phyloP scores from a whole-genome alignment of 2,113 vertebrate genomes.

The Periophthalmus modestus region DNA sequence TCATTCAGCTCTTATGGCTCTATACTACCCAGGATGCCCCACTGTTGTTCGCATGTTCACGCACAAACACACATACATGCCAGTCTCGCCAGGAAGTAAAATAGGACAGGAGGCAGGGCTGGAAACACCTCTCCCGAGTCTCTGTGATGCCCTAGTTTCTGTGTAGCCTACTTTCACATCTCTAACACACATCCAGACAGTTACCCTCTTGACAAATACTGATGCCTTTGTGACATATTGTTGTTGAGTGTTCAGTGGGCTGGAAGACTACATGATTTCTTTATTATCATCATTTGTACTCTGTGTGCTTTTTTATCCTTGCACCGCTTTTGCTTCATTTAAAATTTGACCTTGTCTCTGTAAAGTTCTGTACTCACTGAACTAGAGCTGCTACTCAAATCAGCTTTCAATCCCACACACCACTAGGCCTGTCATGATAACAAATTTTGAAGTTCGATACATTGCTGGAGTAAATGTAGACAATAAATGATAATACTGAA shows the following conservation, averaged over 20 bases:
- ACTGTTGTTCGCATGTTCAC: slow-evolving; percentile 36
- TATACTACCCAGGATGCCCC: slow-evolving; percentile 52
- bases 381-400: background rate
- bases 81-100: slow-evolving; percentile 63
- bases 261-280: background rate
- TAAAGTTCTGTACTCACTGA: background rate
- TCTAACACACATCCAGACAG: slow-evolving; percentile 47
- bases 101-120: slow-evolving; percentile 69
- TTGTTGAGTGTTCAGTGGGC: slow-evolving; percentile 11
- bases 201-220: slow-evolving; percentile 47
- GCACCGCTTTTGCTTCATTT: background rate
- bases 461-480: no score
- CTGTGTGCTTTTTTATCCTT: background rate
- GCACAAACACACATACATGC: slow-evolving; percentile 40
- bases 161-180: slow-evolving; percentile 66
- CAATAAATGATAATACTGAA: no score
- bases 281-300: background rate
- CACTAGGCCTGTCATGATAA: no score
- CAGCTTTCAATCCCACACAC: background rate
- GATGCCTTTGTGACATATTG: slow-evolving; percentile 43
- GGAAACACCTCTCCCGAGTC: slow-evolving; percentile 71
- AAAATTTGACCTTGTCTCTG: background rate
- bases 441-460: no score
- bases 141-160: slow-evolving; percentile 68
- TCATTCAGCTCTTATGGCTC: slow-evolving; percentile 45